Percentiles rank a stretch among this genome's conserved stretches.
Evolutionary conservation across 2,888 invertebrate species (phyloP).

Genomic region (Athrips mouffetella): DNA sequence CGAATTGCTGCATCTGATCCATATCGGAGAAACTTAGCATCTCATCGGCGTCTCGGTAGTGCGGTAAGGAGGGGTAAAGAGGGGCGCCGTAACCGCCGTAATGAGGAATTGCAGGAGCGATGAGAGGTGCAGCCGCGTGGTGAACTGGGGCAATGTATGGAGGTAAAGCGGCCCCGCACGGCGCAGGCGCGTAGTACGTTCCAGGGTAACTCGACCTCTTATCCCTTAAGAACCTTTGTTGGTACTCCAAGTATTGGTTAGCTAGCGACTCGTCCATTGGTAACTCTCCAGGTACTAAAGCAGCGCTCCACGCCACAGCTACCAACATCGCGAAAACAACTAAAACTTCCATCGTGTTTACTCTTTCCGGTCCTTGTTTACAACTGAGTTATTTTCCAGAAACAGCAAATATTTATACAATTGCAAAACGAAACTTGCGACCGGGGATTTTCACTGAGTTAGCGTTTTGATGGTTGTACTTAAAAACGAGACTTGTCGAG

Average conservation of each 20-base stretch:
- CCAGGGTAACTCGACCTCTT: conserved; percentile 37
- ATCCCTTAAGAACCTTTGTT: conserved; percentile 35
- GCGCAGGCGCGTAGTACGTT: conserved; percentile 34
- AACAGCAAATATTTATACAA: conserved; percentile 6
- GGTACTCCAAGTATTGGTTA: conserved; percentile 21
- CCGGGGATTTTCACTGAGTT: conserved; percentile 27
- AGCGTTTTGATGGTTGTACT: conserved; percentile 22
- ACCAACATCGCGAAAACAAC: conserved; percentile 34
- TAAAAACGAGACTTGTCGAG: conserved; percentile 32
- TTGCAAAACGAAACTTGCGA: conserved; percentile 20
- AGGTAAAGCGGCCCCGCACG: conserved; percentile 41
- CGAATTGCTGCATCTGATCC: conserved; percentile 32
- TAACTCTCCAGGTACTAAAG: conserved; percentile 30
- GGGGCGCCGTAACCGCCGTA: conserved; percentile 32
- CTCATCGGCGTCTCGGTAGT: conserved; percentile 46
- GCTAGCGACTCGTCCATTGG: conserved; percentile 22
- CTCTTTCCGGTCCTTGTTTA: conserved; percentile 13
- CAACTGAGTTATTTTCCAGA: not conserved
- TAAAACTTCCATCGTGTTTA: conserved; percentile 48
- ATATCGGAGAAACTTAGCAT: conserved; percentile 52
- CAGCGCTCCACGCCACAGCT: conserved; percentile 31
- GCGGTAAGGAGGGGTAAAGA: conserved; percentile 29
- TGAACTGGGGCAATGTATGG: conserved; percentile 26
- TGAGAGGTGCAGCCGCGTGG: conserved; percentile 29
- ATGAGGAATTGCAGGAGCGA: conserved; percentile 20